These are phyloP conservation scores for Drosophila takahashii DNA, from an alignment of 1,140 invertebrate genomes.

Conservation along the genomic window DNA sequence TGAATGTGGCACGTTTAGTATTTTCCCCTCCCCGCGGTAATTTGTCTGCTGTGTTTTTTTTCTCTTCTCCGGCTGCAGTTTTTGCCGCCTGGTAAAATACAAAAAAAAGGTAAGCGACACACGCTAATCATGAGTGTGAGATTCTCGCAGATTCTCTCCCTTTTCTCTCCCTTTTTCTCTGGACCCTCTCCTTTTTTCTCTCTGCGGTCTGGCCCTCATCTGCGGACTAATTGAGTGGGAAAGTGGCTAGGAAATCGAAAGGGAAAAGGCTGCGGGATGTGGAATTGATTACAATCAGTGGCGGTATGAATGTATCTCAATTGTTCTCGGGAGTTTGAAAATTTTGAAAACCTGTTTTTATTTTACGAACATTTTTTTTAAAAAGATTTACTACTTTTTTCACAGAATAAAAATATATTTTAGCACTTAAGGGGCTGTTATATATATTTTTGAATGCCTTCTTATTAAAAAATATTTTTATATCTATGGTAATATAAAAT, in stretches of 20 bases:
- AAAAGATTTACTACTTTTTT: too few species aligned
- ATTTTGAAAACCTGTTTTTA: not conserved
- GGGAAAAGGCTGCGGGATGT: slow-evolving; percentile 34
- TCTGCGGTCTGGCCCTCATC: slow-evolving; percentile 40
- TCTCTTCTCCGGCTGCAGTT: slow-evolving; percentile 21
- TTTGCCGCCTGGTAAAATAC: slow-evolving; percentile 11
- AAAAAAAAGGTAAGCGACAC: slow-evolving; percentile 46
- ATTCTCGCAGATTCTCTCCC: slow-evolving; percentile 32
- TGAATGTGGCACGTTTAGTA: slow-evolving; percentile 76
- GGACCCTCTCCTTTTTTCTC: not conserved
- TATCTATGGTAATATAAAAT: too few species aligned
- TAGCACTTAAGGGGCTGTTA: too few species aligned
- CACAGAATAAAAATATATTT: too few species aligned
- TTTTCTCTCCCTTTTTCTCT: slow-evolving; percentile 1
- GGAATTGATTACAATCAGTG: slow-evolving; percentile 31
- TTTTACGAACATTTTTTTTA: not conserved
- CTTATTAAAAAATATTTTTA: too few species aligned
- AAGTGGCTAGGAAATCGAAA: slow-evolving; percentile 45
- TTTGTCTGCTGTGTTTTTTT: slow-evolving; percentile 66
- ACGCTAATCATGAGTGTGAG: slow-evolving; percentile 64
- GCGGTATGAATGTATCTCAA: slow-evolving; percentile 7
- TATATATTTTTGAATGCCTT: too few species aligned
- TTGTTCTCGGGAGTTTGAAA: slow-evolving; percentile 2
- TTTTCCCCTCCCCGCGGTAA: slow-evolving; percentile 46
- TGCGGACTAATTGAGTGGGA: slow-evolving; percentile 59